Conservation (phyloP, 2,113 vertebrate genomes). For the Cochlearius cochlearius region DNA sequence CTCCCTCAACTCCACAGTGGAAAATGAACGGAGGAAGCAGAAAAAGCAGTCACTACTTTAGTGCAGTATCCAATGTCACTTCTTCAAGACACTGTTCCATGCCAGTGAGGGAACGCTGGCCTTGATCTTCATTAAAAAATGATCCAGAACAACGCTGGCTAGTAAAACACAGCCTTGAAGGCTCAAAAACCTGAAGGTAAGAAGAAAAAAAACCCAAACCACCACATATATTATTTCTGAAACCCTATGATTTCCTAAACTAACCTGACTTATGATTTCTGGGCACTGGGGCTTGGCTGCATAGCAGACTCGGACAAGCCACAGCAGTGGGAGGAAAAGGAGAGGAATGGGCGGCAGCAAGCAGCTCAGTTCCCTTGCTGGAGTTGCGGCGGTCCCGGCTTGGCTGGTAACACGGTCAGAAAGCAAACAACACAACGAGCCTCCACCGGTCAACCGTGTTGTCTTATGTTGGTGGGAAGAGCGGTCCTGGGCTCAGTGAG, state of each 20-base stretch:
- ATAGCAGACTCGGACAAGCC: neutral
- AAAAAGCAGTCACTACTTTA: neutral
- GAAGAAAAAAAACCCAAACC: neutral
- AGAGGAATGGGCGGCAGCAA: neutral
- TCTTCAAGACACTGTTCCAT: neutral
- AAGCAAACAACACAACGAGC: neutral
- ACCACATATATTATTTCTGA: neutral
- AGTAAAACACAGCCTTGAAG: neutral
- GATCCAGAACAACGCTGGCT: neutral
- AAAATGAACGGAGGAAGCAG: neutral
- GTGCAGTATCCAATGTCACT: neutral
- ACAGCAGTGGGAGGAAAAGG: neutral
- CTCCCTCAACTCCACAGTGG: neutral
- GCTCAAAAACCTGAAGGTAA: neutral
- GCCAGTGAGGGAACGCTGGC: neutral
- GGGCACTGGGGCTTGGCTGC: neutral
- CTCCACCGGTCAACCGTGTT: neutral
- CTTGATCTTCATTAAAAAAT: neutral
- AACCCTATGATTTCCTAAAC: neutral
- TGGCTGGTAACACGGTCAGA: neutral
- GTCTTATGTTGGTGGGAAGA: neutral
- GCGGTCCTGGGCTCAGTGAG: neutral
- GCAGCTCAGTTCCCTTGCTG: neutral
- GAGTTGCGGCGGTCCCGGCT: neutral
- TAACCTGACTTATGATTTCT: neutral